Evolutionary conservation across 2,888 invertebrate species (phyloP), one percentile per base, ranked within the genome.

Genomic region (Plutella xylostella): DNA sequence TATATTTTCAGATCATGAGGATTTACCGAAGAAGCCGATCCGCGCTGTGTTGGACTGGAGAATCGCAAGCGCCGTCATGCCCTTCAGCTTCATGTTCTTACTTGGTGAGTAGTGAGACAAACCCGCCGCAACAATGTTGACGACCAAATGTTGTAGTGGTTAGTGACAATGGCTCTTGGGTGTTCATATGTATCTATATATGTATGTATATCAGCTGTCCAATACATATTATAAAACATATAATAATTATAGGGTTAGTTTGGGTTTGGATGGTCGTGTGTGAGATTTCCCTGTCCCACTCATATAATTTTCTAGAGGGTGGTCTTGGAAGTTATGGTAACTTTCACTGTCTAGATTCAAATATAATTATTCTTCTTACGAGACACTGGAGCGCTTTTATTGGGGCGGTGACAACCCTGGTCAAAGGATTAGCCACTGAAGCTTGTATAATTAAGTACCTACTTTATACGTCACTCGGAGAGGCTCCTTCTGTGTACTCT

Each of bases 51-150:
- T 80, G 17, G 18, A 45, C 12, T 51, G 45, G 45, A 2, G 11
- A 3, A 7, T 2, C n/a, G 33, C 47, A 21, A 42, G 47, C 34
- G 7, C 1, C 1, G 12, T 30, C 2, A 51, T 79, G 58, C 72
- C 80, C 0, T 80, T 57, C 49, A 68, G 70, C 42, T 80, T 78
- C 43, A 66, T 40, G 28, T 46, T 46, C 22, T 33, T 46, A 11
- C 40, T 48, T 15, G 48, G 48, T 48, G 6, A 30, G 41, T 37
- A 19, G 19, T 19, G 7, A 7, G 6, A 7, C 25, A 12, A 31
- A 31, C n/a, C 14, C 2, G 15, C 3, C 5, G 11, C 11, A 7
- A 7, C 25, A 25, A 5, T 7, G 6, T 25, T 25, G 25, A 25
- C 25, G 11, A 7, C 25, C 11, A 25, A 25, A 25, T 7, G 11